These are phyloP conservation scores for Tineola bisselliella DNA, from an alignment of 2,888 invertebrate species.

Conservation along the genomic window DNA sequence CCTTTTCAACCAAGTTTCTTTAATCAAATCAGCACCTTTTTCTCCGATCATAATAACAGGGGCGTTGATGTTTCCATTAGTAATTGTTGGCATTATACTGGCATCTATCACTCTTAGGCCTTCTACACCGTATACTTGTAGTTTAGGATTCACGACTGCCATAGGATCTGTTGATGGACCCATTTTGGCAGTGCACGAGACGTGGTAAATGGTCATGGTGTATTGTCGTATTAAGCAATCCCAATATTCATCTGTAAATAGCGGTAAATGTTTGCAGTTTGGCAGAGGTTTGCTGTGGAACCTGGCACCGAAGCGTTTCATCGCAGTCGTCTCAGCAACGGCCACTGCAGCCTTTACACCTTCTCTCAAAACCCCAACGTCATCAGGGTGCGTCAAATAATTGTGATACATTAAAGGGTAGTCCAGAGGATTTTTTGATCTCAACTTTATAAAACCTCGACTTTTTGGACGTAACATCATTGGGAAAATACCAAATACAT, in stretches of 20 bases:
- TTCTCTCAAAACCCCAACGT: slow-evolving; percentile 83
- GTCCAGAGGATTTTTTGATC: slow-evolving; percentile 74
- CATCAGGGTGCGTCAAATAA: slow-evolving; percentile 88
- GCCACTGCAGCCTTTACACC: slow-evolving; percentile 88
- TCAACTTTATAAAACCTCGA: slow-evolving; percentile 80
- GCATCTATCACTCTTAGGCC: slow-evolving; percentile 87
- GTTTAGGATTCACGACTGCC: slow-evolving; percentile 83
- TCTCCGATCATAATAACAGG: slow-evolving; percentile 90
- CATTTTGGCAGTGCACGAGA: slow-evolving; percentile 88
- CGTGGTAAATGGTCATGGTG: slow-evolving; percentile 88
- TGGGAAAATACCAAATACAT: slow-evolving; percentile 84
- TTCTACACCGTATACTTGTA: slow-evolving; percentile 80
- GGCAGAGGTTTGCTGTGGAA: slow-evolving; percentile 80
- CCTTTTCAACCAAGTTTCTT: slow-evolving; percentile 71
- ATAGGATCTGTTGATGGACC: slow-evolving; percentile 78
- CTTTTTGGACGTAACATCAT: slow-evolving; percentile 92
- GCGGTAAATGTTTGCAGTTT: slow-evolving; percentile 82
- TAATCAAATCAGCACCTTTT: slow-evolving; percentile 85
- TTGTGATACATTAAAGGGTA: slow-evolving; percentile 92
- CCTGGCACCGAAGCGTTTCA: slow-evolving; percentile 81
- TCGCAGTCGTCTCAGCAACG: slow-evolving; percentile 79
- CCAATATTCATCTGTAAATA: slow-evolving; percentile 87
- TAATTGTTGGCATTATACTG: slow-evolving; percentile 87
- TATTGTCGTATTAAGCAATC: slow-evolving; percentile 85
- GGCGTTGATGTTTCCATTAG: slow-evolving; percentile 88